Percentiles rank a stretch among this genome's conserved stretches.
These are phyloP conservation scores for Polyodon spathula DNA, from an alignment of 2,113 vertebrate genomes.

Conservation along the genomic window DNA sequence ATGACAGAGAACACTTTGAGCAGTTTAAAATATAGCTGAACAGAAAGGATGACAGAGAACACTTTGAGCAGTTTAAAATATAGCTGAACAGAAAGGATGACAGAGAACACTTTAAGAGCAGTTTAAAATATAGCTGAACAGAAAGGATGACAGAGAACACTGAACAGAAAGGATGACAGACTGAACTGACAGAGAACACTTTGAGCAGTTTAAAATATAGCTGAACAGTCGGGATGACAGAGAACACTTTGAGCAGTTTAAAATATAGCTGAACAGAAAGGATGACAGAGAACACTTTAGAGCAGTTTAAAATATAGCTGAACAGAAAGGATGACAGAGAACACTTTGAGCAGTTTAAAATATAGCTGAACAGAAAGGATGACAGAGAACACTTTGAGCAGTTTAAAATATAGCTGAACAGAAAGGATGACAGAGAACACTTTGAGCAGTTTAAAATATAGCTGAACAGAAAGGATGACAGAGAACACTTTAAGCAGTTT, in stretches of 20 bases:
- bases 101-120: not conserved
- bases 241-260: not conserved
- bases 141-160: not conserved
- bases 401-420: not conserved
- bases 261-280: not conserved
- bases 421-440: not conserved
- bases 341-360: not conserved
- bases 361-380: too few species aligned
- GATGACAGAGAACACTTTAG: not conserved
- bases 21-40: not conserved
- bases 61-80: not conserved
- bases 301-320: not conserved
- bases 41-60: not conserved
- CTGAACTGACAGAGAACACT: not conserved
- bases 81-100: too few species aligned
- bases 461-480: not conserved
- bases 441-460: not conserved
- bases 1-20: not conserved
- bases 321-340: not conserved
- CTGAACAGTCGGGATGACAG: not conserved
- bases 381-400: not conserved
- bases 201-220: not conserved
- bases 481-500: not conserved
- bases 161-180: too few species aligned
- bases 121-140: not conserved